Conservation (phyloP, 2,113 vertebrate genomes). For the Megaptera novaeangliae region DNA sequence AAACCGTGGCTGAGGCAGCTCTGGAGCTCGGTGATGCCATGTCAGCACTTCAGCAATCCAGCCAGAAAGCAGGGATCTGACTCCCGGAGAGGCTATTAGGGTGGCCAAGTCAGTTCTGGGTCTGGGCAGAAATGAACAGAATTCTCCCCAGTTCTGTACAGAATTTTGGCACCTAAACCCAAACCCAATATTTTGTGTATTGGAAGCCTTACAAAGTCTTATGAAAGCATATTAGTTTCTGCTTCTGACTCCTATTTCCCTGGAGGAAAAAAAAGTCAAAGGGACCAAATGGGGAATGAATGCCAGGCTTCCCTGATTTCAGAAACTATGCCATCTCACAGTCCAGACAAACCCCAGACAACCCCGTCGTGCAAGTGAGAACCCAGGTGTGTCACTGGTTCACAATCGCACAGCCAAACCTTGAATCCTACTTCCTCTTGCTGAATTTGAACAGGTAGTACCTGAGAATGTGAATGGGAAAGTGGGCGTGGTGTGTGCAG, state of each 20-base stretch:
- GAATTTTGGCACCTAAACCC: neutral
- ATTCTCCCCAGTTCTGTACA: neutral
- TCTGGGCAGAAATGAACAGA: neutral
- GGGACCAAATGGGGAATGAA: neutral
- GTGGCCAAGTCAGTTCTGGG: neutral
- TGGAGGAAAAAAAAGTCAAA: neutral
- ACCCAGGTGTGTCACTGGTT: neutral
- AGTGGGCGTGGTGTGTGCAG: neutral
- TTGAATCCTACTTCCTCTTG: neutral
- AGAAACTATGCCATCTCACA: neutral
- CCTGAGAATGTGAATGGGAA: neutral
- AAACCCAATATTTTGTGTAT: neutral
- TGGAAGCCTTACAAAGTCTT: neutral
- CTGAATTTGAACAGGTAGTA: neutral
- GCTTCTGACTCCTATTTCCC: neutral
- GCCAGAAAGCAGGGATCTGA: neutral
- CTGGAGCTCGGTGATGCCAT: neutral
- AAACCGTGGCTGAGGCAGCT: neutral
- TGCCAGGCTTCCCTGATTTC: neutral
- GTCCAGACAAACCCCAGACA: neutral
- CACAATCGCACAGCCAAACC: neutral
- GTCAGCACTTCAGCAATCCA: neutral
- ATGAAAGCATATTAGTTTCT: neutral
- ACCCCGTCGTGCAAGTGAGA: neutral
- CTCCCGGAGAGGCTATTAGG: neutral